Base-by-base conservation (phyloP, 2,113 vertebrate species). In the Hippoglossus stenolepis region DNA sequence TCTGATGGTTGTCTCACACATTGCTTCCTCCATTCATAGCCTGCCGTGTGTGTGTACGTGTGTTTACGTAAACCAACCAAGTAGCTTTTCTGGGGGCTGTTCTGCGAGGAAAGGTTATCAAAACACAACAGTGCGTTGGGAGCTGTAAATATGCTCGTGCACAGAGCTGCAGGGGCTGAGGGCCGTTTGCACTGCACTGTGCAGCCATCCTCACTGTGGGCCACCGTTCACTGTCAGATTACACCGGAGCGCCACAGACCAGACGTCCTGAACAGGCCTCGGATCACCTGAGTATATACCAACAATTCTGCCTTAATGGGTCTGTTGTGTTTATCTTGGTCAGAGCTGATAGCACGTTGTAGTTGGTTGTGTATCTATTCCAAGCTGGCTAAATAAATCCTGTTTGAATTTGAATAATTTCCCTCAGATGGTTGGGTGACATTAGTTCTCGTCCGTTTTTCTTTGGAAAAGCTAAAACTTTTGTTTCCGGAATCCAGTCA, bases 71-170 rank as follows among this genome's bases (percentile, higher is more conserved):
- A 93, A 91, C 87, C 77, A 80, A 67, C 72, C 66, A 14, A 87
- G 86, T 65, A 80, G 82, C 74, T 51, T 92, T 90, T 91, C 89
- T 90, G 89, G 85, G 63, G 87, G 92, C 91, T 86, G 85, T 89
- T 85, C 89, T 79, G 80, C 60, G 76, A 88, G 85, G 90, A 91
- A 92, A 93, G 90, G 90, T 93, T 91, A 93, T 89, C 74, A 85
- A 92, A 94, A 94, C 89, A 93, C 76, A 80, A 70, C 77, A 54
- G 64, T 73, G 77, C 70, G 73, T 28, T 57, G 77, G 79, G 82
- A 87, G 84, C 73, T 67, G 85, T 89, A 91, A 91, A 91, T 88
- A 88, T 73, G 76, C 71, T 77, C 20, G 23, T 31, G 82, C 77
- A 74, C 76, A 65, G 65, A 82, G 56, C 53, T 15, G 7, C 4